Evolutionary conservation across 2,797 vertebrate species (phyloP).

Genomic region (Hemitrygon akajei): DNA sequence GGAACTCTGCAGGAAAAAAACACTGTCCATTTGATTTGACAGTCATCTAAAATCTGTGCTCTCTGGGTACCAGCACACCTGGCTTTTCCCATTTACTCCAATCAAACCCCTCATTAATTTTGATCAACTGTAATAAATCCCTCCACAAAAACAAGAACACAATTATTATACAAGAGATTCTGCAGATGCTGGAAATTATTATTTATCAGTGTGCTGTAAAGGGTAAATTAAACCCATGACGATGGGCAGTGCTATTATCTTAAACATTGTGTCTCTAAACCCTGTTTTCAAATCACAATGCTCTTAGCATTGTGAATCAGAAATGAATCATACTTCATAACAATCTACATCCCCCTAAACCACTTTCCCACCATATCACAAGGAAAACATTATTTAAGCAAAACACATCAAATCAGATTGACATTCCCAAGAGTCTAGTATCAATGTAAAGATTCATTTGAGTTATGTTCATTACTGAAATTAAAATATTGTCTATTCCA

Average conservation of each 20-base stretch:
- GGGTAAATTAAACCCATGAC: neutral
- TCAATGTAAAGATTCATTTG: neutral
- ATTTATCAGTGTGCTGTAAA: neutral
- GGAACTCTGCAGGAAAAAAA: too few species aligned
- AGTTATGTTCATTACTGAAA: neutral
- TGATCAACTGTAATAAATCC: neutral
- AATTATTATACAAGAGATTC: too few species aligned
- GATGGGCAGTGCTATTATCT: neutral
- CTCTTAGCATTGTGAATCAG: neutral
- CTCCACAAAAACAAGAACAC: neutral
- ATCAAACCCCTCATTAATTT: neutral
- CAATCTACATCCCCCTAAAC: neutral
- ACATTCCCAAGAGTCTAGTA: neutral
- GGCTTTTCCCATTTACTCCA: neutral
- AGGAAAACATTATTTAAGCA: neutral
- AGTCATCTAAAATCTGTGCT: neutral
- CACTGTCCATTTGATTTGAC: neutral
- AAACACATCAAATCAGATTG: neutral
- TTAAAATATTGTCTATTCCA: neutral
- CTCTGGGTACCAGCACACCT: neutral
- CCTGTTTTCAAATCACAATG: neutral
- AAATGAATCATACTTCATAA: neutral
- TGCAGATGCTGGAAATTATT: neutral
- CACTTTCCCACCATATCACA: neutral
- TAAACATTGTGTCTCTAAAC: neutral